These are phyloP conservation scores for Tachysurus fulvidraco DNA, from an alignment of 2,113 vertebrate species.

Conservation along the genomic window DNA sequence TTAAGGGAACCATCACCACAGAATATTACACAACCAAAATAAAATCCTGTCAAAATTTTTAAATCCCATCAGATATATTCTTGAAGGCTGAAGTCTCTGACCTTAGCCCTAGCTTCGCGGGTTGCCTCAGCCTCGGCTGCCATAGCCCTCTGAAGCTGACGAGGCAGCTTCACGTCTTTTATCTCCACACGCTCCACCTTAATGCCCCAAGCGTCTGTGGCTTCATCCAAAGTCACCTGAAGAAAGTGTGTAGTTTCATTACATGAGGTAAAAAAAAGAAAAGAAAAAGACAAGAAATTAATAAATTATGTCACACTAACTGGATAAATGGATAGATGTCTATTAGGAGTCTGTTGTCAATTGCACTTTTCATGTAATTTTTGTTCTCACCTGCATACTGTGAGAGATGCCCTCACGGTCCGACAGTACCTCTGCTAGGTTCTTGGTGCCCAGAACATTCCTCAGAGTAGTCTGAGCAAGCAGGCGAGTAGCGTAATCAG, in stretches of 20 bases:
- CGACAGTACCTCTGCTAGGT: conserved; percentile 79
- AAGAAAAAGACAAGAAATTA: background rate
- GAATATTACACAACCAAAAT: background rate
- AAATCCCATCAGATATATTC: background rate
- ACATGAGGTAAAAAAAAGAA: background rate
- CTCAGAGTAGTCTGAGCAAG: conserved; percentile 85
- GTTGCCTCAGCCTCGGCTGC: conserved; percentile 84
- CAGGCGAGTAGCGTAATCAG: conserved; percentile 81
- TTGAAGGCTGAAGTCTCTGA: conserved; percentile 48
- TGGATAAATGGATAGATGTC: background rate
- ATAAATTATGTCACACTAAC: background rate
- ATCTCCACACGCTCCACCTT: conserved; percentile 85
- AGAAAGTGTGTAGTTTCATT: background rate
- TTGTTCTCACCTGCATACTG: conserved; percentile 79
- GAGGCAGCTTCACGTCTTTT: conserved; percentile 84
- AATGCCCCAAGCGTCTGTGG: conserved; percentile 85
- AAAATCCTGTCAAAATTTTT: background rate
- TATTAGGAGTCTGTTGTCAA: background rate
- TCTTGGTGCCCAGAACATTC: conserved; percentile 85
- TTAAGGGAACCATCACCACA: background rate
- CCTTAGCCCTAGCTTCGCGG: conserved; percentile 83
- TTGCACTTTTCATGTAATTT: background rate
- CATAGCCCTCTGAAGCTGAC: conserved; percentile 85
- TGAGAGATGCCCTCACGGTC: conserved; percentile 83
- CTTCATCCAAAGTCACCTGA: conserved; percentile 75